Conservation (phyloP, 2,888 invertebrate genomes). For the Idaea dimidiata region DNA sequence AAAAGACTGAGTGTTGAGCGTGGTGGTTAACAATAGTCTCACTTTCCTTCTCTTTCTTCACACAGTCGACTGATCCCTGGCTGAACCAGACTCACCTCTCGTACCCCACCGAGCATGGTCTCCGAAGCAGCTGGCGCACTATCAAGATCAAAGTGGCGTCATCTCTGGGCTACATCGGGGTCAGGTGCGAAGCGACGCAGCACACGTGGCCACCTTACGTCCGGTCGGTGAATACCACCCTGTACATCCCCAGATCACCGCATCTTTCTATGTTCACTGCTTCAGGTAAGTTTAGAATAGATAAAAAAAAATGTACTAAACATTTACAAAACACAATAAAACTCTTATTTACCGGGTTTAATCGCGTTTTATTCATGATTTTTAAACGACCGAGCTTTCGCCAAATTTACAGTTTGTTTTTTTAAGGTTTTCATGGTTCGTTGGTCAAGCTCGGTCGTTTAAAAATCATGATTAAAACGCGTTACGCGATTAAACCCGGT, state of each 20-base stretch:
- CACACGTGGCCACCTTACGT: constrained; percentile 58
- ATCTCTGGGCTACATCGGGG: constrained; percentile 40
- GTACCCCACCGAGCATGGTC: constrained; percentile 51
- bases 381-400: too few relatives aligned
- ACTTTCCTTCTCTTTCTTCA: constrained; percentile 1
- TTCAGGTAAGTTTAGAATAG: constrained; percentile 65
- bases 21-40: not conserved
- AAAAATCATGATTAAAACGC: too few relatives aligned
- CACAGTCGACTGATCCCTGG: constrained; percentile 59
- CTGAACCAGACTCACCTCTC: constrained; percentile 65
- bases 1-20: too few relatives aligned
- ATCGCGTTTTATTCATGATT: too few relatives aligned
- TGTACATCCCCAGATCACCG: constrained; percentile 63
- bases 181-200: constrained; percentile 69
- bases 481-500: too few relatives aligned
- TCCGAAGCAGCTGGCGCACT: constrained; percentile 65
- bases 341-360: too few relatives aligned
- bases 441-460: too few relatives aligned
- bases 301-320: too few relatives aligned
- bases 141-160: constrained; percentile 55
- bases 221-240: constrained; percentile 49
- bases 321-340: too few relatives aligned
- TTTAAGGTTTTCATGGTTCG: too few relatives aligned
- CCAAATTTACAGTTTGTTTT: too few relatives aligned
- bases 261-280: constrained; percentile 71